phyloP scores from a whole-genome alignment of 2,797 vertebrate species.

The Fistularia commersonii region DNA sequence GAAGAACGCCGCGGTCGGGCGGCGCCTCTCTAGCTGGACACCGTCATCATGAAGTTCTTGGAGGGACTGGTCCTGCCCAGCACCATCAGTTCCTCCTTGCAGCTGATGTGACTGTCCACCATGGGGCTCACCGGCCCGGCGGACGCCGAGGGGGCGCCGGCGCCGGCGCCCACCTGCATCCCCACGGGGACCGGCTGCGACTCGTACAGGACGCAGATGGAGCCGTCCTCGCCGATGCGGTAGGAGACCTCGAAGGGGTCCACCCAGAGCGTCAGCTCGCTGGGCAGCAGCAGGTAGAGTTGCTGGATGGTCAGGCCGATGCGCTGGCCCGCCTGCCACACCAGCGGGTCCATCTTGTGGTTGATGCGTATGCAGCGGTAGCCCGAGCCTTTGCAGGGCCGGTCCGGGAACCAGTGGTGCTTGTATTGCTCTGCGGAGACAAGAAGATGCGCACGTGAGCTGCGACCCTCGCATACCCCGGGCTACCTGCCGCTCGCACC shows the following conservation, averaged over 20 bases:
- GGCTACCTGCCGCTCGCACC: too few relatives aligned
- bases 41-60: slow-evolving; percentile 99
- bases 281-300: slow-evolving; percentile 92
- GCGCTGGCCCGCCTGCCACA: slow-evolving; percentile 89
- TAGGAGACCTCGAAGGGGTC: slow-evolving; percentile 98
- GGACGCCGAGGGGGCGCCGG: slow-evolving; percentile 60
- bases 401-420: slow-evolving; percentile 97
- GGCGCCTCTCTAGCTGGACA: slow-evolving; percentile 85
- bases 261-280: slow-evolving; percentile 96
- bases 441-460: slow-evolving; percentile 1
- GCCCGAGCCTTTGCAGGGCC: slow-evolving; percentile 90
- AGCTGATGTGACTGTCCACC: slow-evolving; percentile 97
- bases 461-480: too few relatives aligned
- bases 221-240: slow-evolving; percentile 93
- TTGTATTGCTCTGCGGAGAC: slow-evolving; percentile 89
- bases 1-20: slow-evolving; percentile 42
- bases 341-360: slow-evolving; percentile 98
- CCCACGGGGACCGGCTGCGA: slow-evolving; percentile 76
- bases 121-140: slow-evolving; percentile 73
- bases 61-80: slow-evolving; percentile 92
- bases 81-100: slow-evolving; percentile 95
- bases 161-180: slow-evolving; percentile 29
- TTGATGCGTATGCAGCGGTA: slow-evolving; percentile 98
- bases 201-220: slow-evolving; percentile 96
- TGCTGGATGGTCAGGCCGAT: slow-evolving; percentile 94